A percentile compares a stretch with the other conserved stretches of the same genome.
Conservation (phyloP, 1,140 invertebrate species). For the Pseudachorutes palmiensis region DNA sequence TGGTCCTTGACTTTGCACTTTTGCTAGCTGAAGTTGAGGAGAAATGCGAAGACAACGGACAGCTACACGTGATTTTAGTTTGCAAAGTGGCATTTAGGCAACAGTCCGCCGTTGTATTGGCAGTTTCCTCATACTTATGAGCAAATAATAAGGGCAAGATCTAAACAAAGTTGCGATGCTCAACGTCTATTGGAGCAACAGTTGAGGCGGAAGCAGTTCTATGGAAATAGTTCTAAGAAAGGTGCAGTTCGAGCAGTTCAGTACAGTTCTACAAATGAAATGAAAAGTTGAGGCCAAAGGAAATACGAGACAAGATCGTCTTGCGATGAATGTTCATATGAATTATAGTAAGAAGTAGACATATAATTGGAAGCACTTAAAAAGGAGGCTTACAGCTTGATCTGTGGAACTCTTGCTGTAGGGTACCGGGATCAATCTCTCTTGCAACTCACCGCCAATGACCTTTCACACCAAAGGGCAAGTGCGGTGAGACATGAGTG, state of each 20-base stretch:
- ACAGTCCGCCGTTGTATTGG: not conserved
- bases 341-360: slow-evolving; percentile 42
- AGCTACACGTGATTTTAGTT: not conserved
- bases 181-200: not conserved
- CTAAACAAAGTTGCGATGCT: not conserved
- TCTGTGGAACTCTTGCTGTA: slow-evolving; percentile 99
- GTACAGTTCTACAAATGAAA: no score
- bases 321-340: not conserved
- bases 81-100: not conserved
- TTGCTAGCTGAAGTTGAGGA: no score
- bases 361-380: slow-evolving; percentile 41
- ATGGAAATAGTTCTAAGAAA: no score
- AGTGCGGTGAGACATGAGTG: slow-evolving; percentile 42
- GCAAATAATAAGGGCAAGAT: not conserved
- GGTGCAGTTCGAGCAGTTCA: no score
- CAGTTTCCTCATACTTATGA: not conserved
- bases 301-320: slow-evolving; percentile 1
- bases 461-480: slow-evolving; percentile 81
- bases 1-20: no score
- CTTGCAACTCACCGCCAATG: slow-evolving; percentile 98
- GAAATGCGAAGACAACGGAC: not conserved
- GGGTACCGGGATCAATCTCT: slow-evolving; percentile 96
- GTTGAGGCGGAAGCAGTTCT: no score
- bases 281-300: not conserved
- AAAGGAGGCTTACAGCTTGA: slow-evolving; percentile 88